These are phyloP conservation scores for Dunckerocampus dactyliophorus DNA, from an alignment of 2,113 vertebrate genomes.

Conservation along the genomic window DNA sequence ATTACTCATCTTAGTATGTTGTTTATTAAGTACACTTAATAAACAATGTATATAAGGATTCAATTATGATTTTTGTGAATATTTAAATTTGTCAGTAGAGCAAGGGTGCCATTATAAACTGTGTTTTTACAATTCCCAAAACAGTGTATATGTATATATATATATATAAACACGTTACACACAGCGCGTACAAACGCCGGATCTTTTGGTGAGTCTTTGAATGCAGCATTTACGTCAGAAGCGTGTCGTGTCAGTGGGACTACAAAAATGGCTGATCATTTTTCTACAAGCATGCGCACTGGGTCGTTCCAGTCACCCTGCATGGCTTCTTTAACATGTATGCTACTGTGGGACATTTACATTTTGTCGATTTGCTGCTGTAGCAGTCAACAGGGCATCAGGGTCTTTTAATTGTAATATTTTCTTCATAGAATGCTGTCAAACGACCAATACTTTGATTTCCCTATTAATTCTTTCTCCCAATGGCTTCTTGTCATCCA, in stretches of 20 bases:
- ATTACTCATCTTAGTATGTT: too few relatives aligned
- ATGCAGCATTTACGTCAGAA: constrained; percentile 33
- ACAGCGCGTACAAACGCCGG: background rate
- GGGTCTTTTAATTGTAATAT: background rate
- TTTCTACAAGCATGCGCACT: constrained; percentile 32
- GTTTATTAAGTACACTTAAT: background rate
- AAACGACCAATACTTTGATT: background rate
- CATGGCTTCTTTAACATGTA: constrained; percentile 1
- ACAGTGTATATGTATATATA: background rate
- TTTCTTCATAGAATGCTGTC: background rate
- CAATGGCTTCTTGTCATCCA: too few relatives aligned
- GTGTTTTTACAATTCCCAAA: background rate
- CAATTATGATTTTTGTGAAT: background rate
- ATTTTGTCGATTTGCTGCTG: constrained; percentile 6
- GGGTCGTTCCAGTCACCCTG: constrained; percentile 5
- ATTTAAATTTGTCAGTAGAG: background rate
- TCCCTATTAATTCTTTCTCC: too few relatives aligned
- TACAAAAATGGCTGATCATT: constrained; percentile 48
- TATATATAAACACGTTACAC: background rate
- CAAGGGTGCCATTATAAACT: background rate
- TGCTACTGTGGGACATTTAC: constrained; percentile 18
- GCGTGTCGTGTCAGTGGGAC: constrained; percentile 22
- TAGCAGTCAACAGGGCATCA: background rate
- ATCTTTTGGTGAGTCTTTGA: constrained; percentile 2
- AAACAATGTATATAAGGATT: background rate